phyloP scores from a whole-genome alignment of 2,113 vertebrate species.

The Hippocampus mohnikei region DNA sequence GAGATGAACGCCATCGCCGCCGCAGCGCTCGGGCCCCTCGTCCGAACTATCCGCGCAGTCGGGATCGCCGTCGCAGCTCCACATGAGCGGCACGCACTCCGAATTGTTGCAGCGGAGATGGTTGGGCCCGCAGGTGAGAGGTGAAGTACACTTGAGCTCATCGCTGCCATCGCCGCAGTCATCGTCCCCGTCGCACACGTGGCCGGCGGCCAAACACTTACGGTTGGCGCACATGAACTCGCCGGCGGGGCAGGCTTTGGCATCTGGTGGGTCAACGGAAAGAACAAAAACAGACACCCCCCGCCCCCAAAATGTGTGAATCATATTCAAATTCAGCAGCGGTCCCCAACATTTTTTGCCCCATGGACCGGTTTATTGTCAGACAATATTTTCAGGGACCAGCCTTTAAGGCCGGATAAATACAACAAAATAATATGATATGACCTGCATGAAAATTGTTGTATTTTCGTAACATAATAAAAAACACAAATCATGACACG shows the following conservation, averaged over 20 bases:
- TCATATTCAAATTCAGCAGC: too few relatives aligned
- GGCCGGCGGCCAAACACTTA: constrained; percentile 83
- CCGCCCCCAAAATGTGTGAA: neutral
- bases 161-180: constrained; percentile 91
- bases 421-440: too few relatives aligned
- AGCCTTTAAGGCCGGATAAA: too few relatives aligned
- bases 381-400: too few relatives aligned
- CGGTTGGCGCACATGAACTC: constrained; percentile 93
- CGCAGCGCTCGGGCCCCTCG: constrained; percentile 81
- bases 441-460: too few relatives aligned
- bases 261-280: constrained; percentile 49
- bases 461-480: too few relatives aligned
- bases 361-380: too few relatives aligned
- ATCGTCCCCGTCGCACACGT: constrained; percentile 87
- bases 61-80: constrained; percentile 90
- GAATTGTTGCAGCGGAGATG: constrained; percentile 90
- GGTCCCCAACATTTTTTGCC: too few relatives aligned
- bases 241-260: constrained; percentile 76
- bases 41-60: constrained; percentile 90
- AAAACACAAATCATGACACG: too few relatives aligned
- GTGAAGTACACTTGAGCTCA: constrained; percentile 80
- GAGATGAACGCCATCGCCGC: constrained; percentile 60
- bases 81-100: constrained; percentile 85
- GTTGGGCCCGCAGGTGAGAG: constrained; percentile 82
- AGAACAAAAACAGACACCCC: neutral